phyloP scores from a whole-genome alignment of 1,140 invertebrate species.

The Anastrepha obliqua region DNA sequence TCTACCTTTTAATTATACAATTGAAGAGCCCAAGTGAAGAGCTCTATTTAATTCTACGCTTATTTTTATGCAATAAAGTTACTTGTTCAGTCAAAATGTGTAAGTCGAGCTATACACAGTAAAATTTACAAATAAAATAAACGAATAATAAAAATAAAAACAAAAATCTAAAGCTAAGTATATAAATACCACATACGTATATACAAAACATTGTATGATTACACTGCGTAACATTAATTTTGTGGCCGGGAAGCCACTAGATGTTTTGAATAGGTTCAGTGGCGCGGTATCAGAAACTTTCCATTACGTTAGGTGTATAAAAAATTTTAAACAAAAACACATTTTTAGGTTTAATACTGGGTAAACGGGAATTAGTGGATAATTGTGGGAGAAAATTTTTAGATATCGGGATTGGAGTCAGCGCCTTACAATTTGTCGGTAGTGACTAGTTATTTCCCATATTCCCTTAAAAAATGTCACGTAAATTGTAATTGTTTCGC shows the following conservation, averaged over 20 bases:
- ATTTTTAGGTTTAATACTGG: neutral
- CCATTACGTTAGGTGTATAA: neutral
- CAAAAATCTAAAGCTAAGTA: neutral
- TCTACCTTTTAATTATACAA: conserved; percentile 11
- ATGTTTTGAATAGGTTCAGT: neutral
- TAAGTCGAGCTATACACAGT: conserved; percentile 31
- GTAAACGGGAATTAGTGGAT: neutral
- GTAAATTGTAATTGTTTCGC: neutral
- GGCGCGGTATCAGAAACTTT: neutral
- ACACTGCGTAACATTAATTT: neutral
- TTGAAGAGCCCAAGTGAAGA: neutral
- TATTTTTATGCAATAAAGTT: conserved; percentile 30
- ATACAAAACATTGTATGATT: neutral
- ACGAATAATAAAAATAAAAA: neutral
- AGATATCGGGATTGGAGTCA: neutral
- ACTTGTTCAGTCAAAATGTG: conserved; percentile 49
- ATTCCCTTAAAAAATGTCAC: neutral
- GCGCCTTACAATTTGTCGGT: neutral
- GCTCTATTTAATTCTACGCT: conserved; percentile 17
- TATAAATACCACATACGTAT: neutral
- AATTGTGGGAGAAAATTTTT: neutral
- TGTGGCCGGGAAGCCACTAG: neutral
- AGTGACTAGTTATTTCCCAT: neutral
- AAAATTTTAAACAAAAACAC: neutral
- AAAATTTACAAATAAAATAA: conserved; percentile 37